Evolutionary conservation across 2,888 invertebrate genomes (phyloP).

Genomic region (Mythimna vitellina): DNA sequence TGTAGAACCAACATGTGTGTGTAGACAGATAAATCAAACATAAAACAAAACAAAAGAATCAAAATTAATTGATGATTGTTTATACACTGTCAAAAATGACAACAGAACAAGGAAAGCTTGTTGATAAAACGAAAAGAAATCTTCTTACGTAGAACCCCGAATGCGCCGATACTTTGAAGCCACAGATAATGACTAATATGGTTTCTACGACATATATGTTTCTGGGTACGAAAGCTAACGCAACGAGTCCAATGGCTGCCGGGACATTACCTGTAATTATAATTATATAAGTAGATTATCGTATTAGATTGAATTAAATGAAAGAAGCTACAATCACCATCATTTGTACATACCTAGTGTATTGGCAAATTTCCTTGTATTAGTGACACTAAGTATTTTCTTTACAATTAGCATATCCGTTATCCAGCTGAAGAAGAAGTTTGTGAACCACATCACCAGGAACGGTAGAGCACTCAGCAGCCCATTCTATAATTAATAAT

Average conservation of each 20-base stretch:
- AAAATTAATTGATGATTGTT: background rate
- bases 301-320: no score
- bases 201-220: slow-evolving; percentile 88
- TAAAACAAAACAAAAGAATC: background rate
- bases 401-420: slow-evolving; percentile 91
- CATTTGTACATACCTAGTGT: slow-evolving; percentile 81
- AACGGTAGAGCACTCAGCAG: slow-evolving; percentile 93
- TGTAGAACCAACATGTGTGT: no score
- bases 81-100: background rate
- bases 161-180: slow-evolving; percentile 91
- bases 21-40: background rate
- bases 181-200: slow-evolving; percentile 91
- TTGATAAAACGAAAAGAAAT: background rate
- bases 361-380: slow-evolving; percentile 91
- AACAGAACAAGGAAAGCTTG: no score
- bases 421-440: slow-evolving; percentile 92
- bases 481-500: slow-evolving; percentile 90
- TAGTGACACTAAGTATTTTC: slow-evolving; percentile 86
- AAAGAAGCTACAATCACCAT: no score
- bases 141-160: slow-evolving; percentile 91
- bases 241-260: slow-evolving; percentile 90
- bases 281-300: no score
- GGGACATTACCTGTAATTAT: slow-evolving; percentile 85
- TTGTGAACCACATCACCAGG: slow-evolving; percentile 93
- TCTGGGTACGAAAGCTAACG: slow-evolving; percentile 88